phyloP scores from a whole-genome alignment of 2,888 invertebrate genomes.

The Ichneumoninae sp. region DNA sequence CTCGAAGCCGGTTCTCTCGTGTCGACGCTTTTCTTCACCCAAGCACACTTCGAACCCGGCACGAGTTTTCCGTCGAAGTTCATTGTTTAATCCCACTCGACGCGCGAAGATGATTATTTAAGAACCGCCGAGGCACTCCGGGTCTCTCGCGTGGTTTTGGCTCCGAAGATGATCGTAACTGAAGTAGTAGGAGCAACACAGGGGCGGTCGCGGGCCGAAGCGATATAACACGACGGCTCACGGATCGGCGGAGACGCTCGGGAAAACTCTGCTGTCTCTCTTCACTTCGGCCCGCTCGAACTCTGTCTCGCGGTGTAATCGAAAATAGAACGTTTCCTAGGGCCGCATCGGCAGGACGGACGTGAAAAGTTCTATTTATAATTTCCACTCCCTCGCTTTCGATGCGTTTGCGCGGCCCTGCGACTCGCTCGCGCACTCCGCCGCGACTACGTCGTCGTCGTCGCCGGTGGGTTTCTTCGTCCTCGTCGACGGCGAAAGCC shows the following conservation, averaged over 20 bases:
- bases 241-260: slow-evolving; percentile 40
- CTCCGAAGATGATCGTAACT: slow-evolving; percentile 62
- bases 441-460: slow-evolving; percentile 41
- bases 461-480: background rate
- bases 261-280: slow-evolving; percentile 28
- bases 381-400: slow-evolving; percentile 71
- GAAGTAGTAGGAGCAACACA: slow-evolving; percentile 41
- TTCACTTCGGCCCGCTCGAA: background rate
- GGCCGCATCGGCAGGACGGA: slow-evolving; percentile 78
- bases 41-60: background rate
- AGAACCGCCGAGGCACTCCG: slow-evolving; percentile 43
- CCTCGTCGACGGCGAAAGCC: slow-evolving; percentile 8
- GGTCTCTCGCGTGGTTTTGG: slow-evolving; percentile 50
- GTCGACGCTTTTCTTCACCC: background rate
- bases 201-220: slow-evolving; percentile 22
- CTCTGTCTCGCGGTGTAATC: slow-evolving; percentile 51
- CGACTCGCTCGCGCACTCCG: slow-evolving; percentile 45
- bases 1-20: slow-evolving; percentile 5
- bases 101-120: slow-evolving; percentile 47
- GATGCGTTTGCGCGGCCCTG: slow-evolving; percentile 76
- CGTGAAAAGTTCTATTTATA: slow-evolving; percentile 77
- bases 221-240: slow-evolving; percentile 44
- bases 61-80: slow-evolving; percentile 8
- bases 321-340: slow-evolving; percentile 78
- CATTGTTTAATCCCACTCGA: slow-evolving; percentile 38